Base-by-base conservation (phyloP, 1,140 invertebrate species). In the Apolygus lucorum region DNA sequence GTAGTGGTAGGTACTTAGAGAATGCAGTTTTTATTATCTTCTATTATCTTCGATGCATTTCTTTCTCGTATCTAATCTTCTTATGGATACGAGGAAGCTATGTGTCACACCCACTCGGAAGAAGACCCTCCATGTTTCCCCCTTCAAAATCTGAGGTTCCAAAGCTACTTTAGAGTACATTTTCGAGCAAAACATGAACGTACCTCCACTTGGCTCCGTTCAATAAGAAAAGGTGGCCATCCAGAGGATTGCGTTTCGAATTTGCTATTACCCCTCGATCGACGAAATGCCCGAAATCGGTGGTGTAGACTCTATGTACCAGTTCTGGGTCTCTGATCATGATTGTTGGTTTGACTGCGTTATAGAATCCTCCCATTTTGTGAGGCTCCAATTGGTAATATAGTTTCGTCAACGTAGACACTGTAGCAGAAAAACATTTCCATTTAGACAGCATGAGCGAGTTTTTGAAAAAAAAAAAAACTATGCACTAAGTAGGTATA, bases 291-390 rank as follows among this genome's bases (percentile, higher is more conserved):
- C 70, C 59, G 70, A 80, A 80, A 65, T 80, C 78, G 68, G 76
- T 77, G 1, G 78, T 73, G 22, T 79, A 52, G 11, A 79, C 67
- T 29, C 69, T 68, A 64, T 75, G 74, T 14, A 79, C 72, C 0
- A 78, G 25, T 26, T 78, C 74, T 0, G 81, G 79, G 70, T 83
- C 82, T 42, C 77, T 75, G 14, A 75, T 29, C n/a, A 76, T 28
- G 4, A 75, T 42, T 34, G 63, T 62, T 0, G 75, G 76, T 1
- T 63, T 68, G 8, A 69, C 27, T 29, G 74, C 68, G 1, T 68
- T 34, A 26, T 73, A 77, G 17, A 72, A 29, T 1, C 76, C 76
- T 0, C 72, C 71, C 11, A 73, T 73, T 0, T 17, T 52, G 8
- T 72, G 11, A 52, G 62, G 65, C 1, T 71, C 52, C 42, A 73